Evolutionary conservation across 2,113 vertebrate genomes (phyloP).

Genomic region (Sander lucioperca): DNA sequence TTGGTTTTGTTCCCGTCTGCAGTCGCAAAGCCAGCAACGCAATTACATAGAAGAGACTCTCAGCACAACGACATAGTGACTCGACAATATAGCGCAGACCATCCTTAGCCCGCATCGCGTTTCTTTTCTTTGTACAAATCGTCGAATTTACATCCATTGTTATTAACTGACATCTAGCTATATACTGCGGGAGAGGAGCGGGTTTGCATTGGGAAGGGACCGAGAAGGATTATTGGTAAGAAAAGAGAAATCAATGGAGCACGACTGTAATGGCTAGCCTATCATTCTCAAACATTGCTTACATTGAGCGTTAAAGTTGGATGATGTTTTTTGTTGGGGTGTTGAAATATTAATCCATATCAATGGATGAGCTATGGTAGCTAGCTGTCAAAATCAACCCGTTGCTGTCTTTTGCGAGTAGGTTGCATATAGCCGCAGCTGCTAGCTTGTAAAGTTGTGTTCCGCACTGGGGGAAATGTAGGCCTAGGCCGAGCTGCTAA

Average conservation of each 20-base stretch:
- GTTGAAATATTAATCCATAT: rapidly evolving
- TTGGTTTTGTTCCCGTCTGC: slow-evolving; percentile 89
- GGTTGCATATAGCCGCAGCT: slow-evolving; percentile 39
- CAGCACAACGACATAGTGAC: slow-evolving; percentile 80
- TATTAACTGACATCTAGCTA: slow-evolving; percentile 57
- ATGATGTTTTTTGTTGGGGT: not conserved
- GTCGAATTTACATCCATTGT: slow-evolving; percentile 39
- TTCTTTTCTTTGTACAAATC: slow-evolving; percentile 44
- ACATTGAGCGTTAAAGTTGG: not conserved
- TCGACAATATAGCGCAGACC: slow-evolving; percentile 83
- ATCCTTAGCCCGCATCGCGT: slow-evolving; percentile 48
- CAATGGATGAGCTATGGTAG: not conserved
- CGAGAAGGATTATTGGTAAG: slow-evolving; percentile 90
- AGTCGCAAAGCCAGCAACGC: slow-evolving; percentile 81
- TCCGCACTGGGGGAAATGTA: slow-evolving; percentile 56
- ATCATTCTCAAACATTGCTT: slow-evolving; percentile 26
- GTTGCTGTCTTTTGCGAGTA: slow-evolving; percentile 32
- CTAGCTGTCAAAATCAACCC: slow-evolving; percentile 32
- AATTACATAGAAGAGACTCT: slow-evolving; percentile 71
- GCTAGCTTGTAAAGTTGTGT: slow-evolving; percentile 77
- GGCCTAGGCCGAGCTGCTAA: slow-evolving; percentile 71
- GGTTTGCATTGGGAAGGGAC: slow-evolving; percentile 85
- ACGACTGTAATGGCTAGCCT: slow-evolving; percentile 64
- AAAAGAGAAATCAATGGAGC: slow-evolving; percentile 75
- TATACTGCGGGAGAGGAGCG: slow-evolving; percentile 80